These are phyloP conservation scores for Cygnus buccinator DNA, from an alignment of 2,113 vertebrate genomes.

Conservation along the genomic window DNA sequence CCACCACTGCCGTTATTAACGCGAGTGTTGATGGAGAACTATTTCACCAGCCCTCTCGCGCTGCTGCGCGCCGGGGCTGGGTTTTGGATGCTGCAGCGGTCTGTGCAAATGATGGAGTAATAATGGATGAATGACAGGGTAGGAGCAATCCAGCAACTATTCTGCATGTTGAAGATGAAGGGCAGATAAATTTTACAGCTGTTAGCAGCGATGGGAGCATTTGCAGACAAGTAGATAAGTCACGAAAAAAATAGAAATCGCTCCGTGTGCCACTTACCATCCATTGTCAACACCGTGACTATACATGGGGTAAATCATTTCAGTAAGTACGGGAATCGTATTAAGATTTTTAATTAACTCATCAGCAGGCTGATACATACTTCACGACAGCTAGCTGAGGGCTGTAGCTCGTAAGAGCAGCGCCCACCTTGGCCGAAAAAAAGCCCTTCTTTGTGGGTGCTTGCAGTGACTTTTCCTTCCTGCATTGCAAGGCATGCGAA, in stretches of 20 bases:
- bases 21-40: neutral
- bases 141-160: neutral
- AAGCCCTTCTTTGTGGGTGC: neutral
- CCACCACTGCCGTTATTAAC: neutral
- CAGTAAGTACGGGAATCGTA: neutral
- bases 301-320: neutral
- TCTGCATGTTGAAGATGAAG: neutral
- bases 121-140: neutral
- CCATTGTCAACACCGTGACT: neutral
- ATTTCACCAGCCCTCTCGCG: neutral
- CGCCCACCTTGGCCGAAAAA: neutral
- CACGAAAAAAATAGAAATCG: neutral
- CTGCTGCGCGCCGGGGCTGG: neutral
- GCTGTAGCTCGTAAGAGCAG: neutral
- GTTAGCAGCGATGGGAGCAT: neutral
- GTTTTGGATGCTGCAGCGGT: neutral
- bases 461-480: neutral
- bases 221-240: conserved; percentile 11
- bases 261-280: neutral
- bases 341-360: conserved; percentile 30
- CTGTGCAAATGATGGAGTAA: neutral
- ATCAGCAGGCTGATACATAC: conserved; percentile 32
- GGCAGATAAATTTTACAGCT: neutral
- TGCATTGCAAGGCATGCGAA: no score
- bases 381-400: neutral